Percentiles rank a stretch among this genome's conserved stretches.
Conservation (phyloP, 2,888 invertebrate species). For the Esperia sulphurella region DNA sequence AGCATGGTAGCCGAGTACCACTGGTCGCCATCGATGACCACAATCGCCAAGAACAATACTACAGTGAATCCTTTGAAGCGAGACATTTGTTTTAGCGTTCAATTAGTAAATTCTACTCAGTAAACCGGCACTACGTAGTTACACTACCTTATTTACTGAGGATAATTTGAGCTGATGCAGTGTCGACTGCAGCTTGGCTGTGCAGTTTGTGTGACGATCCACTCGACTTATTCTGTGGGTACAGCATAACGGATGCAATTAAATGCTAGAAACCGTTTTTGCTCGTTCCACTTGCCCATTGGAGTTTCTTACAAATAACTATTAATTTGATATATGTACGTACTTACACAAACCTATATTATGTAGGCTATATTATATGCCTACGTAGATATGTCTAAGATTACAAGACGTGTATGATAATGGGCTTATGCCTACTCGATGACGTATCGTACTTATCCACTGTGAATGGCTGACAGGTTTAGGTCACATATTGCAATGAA, state of each 20-base stretch:
- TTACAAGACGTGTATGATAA: too few species aligned
- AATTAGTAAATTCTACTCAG: neutral
- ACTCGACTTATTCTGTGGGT: constrained; percentile 30
- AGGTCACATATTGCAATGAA: constrained; percentile 43
- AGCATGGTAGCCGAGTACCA: constrained; percentile 47
- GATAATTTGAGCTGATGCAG: constrained; percentile 5
- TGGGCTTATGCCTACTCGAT: neutral
- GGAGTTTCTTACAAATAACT: constrained; percentile 7
- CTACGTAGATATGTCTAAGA: too few species aligned
- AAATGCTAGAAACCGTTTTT: constrained; percentile 59
- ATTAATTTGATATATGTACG: neutral
- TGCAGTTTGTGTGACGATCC: constrained; percentile 29
- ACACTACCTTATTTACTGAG: neutral
- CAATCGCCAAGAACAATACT: constrained; percentile 23
- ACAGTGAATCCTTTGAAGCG: constrained; percentile 11
- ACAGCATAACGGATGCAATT: constrained; percentile 57
- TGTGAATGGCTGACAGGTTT: constrained; percentile 39
- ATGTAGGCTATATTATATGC: too few species aligned
- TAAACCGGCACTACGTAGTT: neutral
- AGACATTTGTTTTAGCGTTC: constrained; percentile 19
- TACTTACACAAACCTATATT: too few species aligned
- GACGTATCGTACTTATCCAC: constrained; percentile 8
- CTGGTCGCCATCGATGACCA: constrained; percentile 27
- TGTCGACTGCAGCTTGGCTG: constrained; percentile 22
- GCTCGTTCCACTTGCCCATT: constrained; percentile 37